A percentile compares a stretch with the other conserved stretches of the same genome.
Conservation (phyloP, 2,888 invertebrate species). For the Aspidapion aeneum region DNA sequence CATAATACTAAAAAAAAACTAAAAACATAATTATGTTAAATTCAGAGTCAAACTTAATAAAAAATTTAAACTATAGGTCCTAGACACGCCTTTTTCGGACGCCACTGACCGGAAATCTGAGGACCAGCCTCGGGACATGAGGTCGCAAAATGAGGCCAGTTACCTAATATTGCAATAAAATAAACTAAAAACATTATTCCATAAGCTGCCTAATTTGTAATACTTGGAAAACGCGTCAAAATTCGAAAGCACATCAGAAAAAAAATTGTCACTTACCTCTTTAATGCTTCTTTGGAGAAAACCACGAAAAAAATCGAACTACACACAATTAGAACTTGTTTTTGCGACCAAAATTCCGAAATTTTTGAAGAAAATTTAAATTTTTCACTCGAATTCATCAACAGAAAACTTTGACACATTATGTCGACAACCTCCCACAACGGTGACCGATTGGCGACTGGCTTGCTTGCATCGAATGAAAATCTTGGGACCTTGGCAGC, state of each 20-base stretch:
- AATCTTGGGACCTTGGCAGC: conserved; percentile 44
- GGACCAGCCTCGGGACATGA: not conserved
- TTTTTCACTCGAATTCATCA: conserved; percentile 45
- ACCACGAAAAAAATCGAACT: conserved; percentile 35
- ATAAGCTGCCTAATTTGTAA: not conserved
- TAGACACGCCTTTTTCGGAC: conserved; percentile 20
- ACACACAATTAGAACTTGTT: conserved; percentile 38
- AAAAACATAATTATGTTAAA: not conserved
- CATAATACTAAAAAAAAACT: conserved; percentile 15
- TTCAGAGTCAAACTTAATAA: conserved; percentile 21
- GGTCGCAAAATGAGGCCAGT: not conserved
- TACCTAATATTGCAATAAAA: not conserved
- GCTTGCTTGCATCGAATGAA: conserved; percentile 26
- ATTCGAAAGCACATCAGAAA: conserved; percentile 6
- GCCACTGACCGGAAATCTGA: not conserved
- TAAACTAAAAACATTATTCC: not conserved
- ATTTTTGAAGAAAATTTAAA: conserved; percentile 41
- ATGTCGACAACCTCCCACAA: conserved; percentile 47
- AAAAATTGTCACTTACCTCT: conserved; percentile 49
- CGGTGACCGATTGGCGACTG: conserved; percentile 50
- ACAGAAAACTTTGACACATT: conserved; percentile 50
- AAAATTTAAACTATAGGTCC: conserved; percentile 15
- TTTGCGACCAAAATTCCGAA: conserved; percentile 36
- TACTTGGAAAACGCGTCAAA: not conserved
- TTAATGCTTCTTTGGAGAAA: conserved; percentile 40